phyloP scores from a whole-genome alignment of 2,113 vertebrate species.

The Phalacrocorax pelagicus region DNA sequence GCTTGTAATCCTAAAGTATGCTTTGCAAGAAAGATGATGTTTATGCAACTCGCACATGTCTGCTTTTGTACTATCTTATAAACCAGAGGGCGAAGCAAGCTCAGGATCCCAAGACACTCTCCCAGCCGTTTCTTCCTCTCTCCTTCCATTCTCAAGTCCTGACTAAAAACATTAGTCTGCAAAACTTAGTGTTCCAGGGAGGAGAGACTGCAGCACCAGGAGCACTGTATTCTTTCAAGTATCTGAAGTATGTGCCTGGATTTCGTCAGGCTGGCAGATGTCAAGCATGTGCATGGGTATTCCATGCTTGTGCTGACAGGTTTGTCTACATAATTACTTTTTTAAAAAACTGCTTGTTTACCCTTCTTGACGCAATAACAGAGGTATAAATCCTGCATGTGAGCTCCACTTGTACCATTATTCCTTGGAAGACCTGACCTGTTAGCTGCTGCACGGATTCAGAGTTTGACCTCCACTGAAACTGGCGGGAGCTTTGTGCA shows the following conservation, averaged over 20 bases:
- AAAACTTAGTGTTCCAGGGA: not conserved
- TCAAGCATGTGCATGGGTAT: not conserved
- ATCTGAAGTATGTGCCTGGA: not conserved
- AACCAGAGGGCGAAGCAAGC: not conserved
- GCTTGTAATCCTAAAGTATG: not conserved
- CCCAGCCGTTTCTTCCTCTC: not conserved
- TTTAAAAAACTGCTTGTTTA: not conserved
- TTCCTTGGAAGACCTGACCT: not conserved
- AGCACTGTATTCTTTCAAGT: not conserved
- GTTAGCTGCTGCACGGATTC: not conserved
- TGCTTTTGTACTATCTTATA: not conserved
- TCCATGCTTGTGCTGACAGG: not conserved
- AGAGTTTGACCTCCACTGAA: not conserved
- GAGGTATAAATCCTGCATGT: not conserved
- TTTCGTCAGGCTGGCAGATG: conserved; percentile 28
- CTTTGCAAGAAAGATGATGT: not conserved
- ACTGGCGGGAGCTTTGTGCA: fast-evolving
- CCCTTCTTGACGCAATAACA: not conserved
- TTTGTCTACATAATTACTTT: not conserved
- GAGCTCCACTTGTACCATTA: not conserved
- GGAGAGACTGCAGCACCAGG: not conserved
- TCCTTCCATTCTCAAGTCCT: not conserved
- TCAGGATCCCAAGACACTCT: not conserved
- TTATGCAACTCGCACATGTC: not conserved
- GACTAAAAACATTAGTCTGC: not conserved